A percentile compares a stretch with the other conserved stretches of the same genome.
These are phyloP conservation scores for Stegostoma tigrinum DNA, from an alignment of 2,113 vertebrate genomes.

Conservation along the genomic window DNA sequence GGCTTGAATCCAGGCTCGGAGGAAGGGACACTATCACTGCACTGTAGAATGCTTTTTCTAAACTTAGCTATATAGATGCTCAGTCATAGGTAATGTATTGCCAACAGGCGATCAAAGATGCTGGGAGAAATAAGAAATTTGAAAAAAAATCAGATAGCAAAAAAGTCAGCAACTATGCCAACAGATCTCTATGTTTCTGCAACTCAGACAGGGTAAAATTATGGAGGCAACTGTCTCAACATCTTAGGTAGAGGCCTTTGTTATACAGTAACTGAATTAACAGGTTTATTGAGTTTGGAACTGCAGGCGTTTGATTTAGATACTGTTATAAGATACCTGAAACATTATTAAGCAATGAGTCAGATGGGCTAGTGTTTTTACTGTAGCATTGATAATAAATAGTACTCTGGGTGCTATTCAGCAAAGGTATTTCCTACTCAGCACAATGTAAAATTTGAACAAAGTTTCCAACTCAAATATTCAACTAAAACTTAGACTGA, in stretches of 20 bases:
- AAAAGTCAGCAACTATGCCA: background rate
- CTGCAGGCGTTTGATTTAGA: background rate
- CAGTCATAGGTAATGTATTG: background rate
- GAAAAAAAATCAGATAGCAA: background rate
- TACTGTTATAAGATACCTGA: background rate
- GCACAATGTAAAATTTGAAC: background rate
- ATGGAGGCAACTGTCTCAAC: background rate
- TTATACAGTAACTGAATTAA: background rate
- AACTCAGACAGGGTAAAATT: background rate
- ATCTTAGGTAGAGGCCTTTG: background rate
- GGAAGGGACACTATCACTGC: too few species aligned
- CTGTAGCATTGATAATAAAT: background rate
- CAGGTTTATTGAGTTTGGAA: background rate
- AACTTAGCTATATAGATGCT: background rate
- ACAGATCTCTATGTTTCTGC: background rate
- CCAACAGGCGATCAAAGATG: background rate
- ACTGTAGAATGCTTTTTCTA: too few species aligned
- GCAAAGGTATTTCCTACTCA: background rate
- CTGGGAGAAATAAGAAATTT: background rate
- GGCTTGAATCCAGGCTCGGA: too few species aligned
- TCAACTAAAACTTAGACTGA: background rate
- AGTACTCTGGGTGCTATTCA: background rate
- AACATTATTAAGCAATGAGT: background rate
- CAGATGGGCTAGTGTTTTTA: background rate
- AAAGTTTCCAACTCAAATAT: background rate